Conservation (phyloP, 2,797 vertebrate species). For the Platyrinchus mystaceus region DNA sequence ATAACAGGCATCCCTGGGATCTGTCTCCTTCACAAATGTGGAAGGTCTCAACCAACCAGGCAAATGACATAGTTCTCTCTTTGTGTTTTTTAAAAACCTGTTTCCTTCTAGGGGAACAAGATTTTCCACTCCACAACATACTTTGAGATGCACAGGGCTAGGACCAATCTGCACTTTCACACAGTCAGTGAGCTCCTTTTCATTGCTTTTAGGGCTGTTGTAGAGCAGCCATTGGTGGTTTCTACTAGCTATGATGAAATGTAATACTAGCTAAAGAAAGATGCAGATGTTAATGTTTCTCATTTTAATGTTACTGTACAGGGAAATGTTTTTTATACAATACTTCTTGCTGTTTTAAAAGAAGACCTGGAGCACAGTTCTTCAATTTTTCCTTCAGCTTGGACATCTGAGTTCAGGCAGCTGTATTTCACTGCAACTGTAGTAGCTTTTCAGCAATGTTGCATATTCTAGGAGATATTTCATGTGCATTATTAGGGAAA, state of each 20-base stretch:
- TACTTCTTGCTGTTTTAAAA: neutral
- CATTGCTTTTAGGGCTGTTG: neutral
- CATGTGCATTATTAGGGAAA: neutral
- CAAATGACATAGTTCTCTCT: neutral
- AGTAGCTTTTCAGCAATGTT: constrained; percentile 8
- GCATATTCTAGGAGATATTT: neutral
- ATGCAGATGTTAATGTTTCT: neutral
- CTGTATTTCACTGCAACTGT: neutral
- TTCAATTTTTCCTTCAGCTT: neutral
- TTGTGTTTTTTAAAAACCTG: neutral
- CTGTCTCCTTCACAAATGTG: neutral
- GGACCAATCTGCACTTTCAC: neutral
- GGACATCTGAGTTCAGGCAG: neutral
- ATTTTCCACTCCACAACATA: neutral
- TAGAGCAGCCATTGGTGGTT: neutral
- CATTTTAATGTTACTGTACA: neutral
- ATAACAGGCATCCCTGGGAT: constrained; percentile 1
- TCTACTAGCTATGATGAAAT: neutral
- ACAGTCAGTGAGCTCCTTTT: neutral
- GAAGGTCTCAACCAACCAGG: neutral
- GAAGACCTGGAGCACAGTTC: neutral
- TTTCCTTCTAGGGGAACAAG: neutral
- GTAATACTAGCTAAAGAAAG: neutral
- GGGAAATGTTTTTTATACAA: neutral
- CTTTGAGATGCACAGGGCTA: neutral